Evolutionary conservation across 2,888 invertebrate species (phyloP).

Genomic region (Strigamia transsilvanica): DNA sequence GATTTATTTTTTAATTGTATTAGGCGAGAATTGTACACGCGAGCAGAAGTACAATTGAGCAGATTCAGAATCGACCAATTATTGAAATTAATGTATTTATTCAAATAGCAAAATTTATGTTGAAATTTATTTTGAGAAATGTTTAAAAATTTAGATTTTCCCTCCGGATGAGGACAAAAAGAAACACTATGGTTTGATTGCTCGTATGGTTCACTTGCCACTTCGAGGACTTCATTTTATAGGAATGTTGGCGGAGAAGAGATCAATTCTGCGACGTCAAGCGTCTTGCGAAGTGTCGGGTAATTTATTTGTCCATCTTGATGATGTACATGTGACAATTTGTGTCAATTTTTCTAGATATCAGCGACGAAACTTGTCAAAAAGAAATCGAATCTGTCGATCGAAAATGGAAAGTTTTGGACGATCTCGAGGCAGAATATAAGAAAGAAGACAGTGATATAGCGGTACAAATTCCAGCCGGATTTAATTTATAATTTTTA

Average conservation of each 20-base stretch:
- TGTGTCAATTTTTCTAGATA: not conserved
- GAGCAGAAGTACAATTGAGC: not conserved
- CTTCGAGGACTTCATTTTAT: not conserved
- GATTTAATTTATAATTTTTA: too few species aligned
- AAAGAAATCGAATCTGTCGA: not conserved
- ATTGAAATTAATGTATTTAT: not conserved
- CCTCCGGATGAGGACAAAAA: not conserved
- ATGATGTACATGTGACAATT: too few species aligned
- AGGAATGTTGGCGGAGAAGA: not conserved
- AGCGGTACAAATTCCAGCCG: too few species aligned
- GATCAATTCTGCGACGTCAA: not conserved
- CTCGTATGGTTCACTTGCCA: not conserved
- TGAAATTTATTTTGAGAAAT: not conserved
- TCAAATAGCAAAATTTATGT: not conserved
- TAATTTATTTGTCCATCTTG: too few species aligned
- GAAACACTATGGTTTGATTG: not conserved
- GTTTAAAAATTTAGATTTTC: not conserved
- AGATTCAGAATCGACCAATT: not conserved
- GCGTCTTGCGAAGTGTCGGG: not conserved
- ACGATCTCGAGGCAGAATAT: not conserved
- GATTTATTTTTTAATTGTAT: not conserved
- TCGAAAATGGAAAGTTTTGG: not conserved
- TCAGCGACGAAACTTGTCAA: not conserved
- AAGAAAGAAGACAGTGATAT: not conserved
- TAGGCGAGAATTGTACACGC: not conserved